Evolutionary conservation across 2,888 invertebrate genomes (phyloP), one percentile per base, ranked within the genome.

Genomic region (Eilema griseolum): DNA sequence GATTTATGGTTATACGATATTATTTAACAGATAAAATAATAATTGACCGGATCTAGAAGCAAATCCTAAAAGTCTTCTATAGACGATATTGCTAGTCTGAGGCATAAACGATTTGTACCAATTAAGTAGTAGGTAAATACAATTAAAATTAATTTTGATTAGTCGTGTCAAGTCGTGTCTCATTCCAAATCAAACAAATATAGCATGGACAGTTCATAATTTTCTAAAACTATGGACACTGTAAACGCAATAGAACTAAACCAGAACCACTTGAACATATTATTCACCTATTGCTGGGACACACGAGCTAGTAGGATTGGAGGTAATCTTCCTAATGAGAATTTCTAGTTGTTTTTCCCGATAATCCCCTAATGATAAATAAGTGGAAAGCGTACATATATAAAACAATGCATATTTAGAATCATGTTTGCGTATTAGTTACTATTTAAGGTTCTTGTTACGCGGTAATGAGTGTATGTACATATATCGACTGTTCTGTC

Each of bases 1-100:
- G 92, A 95, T 95, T 94, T 95, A 95, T 93, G 89, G 82, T 90
- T 88, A 88, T 90, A 86, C 88, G 88, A 89, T 89, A 92, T 91
- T 90, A 92, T 91, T 85, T 88, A 86, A 83, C 81, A 90, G 89
- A 93, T 93, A 93, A 92, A 94, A 92, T 91, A 93, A 93, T 94
- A 93, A 94, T 93, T 93, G 88, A 82, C 80, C 83, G 80, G 82
- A 85, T 85, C 83, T 85, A 84, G 82, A 85, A 84, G 79, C 73
- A 80, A 73, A 73, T 69, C 69, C 66, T n/a, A 68, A 23, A 33
- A 7, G 14, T 57, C 26, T 31, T 52, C 1, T 8, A n/a, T 52
- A 4, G 8, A n/a, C n/a, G n/a, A 5, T 52, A n/a, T 52, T n/a
- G 1, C 10, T 52, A 10, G n/a, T 52, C 8, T 20, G 46, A 46